Percentiles rank a stretch among this genome's conserved stretches.
Conservation (phyloP, 2,113 vertebrate genomes). For the Apus apus region DNA sequence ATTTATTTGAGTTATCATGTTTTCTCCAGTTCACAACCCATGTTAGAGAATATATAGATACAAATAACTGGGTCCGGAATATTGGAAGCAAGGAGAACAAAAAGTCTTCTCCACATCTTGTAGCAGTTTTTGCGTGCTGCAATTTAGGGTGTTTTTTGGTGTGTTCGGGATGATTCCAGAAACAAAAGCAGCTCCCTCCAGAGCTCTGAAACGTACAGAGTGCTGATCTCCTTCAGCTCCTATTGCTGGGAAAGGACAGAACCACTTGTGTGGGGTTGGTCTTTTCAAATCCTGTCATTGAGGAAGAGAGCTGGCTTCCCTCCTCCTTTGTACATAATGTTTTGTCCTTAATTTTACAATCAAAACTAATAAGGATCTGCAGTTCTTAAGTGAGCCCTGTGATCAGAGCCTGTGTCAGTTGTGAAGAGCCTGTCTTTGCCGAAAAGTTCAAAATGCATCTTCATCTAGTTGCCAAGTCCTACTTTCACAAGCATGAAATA, state of each 20-base stretch:
- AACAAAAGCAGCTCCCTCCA: neutral
- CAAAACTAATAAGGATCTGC: neutral
- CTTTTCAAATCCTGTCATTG: neutral
- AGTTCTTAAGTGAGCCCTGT: neutral
- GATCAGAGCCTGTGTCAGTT: neutral
- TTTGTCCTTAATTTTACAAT: neutral
- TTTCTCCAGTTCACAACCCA: neutral
- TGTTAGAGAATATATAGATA: neutral
- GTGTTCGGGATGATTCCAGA: neutral
- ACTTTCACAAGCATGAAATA: neutral
- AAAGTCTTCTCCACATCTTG: neutral
- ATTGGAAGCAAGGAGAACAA: neutral
- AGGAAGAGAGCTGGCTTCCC: neutral
- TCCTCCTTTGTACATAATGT: neutral
- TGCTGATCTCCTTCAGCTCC: neutral
- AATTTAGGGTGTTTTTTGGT: neutral
- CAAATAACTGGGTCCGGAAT: neutral
- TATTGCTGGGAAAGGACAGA: neutral
- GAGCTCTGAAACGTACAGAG: neutral
- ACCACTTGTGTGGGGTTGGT: neutral
- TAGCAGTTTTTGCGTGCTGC: neutral
- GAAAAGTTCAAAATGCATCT: neutral
- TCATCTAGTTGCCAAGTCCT: neutral
- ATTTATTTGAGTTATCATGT: accelerated
- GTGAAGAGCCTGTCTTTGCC: neutral